Evolutionary conservation across 2,797 vertebrate species (phyloP).

Genomic region (Alosa sapidissima): DNA sequence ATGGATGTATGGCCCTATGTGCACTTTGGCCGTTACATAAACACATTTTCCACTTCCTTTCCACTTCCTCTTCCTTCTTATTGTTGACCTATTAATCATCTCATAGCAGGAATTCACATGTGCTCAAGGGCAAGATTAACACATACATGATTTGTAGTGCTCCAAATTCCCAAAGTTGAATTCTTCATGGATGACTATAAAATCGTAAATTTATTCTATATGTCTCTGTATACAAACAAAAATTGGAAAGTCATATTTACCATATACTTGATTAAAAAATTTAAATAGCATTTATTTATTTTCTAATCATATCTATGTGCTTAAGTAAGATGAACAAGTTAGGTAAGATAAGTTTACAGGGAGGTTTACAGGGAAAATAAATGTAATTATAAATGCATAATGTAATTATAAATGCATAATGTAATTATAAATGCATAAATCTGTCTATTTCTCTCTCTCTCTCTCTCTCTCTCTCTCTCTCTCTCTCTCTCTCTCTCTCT

Average conservation of each 20-base stretch:
- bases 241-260: not conserved
- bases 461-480: not conserved
- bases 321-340: not conserved
- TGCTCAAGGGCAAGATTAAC: not conserved
- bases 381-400: not conserved
- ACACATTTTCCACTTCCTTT: not conserved
- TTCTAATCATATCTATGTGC: not conserved
- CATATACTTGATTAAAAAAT: too few relatives aligned
- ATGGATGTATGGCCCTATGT: not conserved
- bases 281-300: too few relatives aligned
- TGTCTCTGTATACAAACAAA: not conserved
- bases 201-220: not conserved
- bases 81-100: not conserved
- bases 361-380: not conserved
- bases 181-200: not conserved
- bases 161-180: not conserved
- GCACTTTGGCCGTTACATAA: not conserved
- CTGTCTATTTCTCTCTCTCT: conserved; percentile 18
- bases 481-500: conserved; percentile 14
- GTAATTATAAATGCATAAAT: not conserved
- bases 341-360: not conserved
- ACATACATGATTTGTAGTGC: not conserved
- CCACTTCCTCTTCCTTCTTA: not conserved
- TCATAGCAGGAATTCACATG: not conserved
- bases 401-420: not conserved